Evolutionary conservation across 2,113 vertebrate species (phyloP), one percentile per base, ranked within the genome.

Genomic region (Oreochromis tanganicae): DNA sequence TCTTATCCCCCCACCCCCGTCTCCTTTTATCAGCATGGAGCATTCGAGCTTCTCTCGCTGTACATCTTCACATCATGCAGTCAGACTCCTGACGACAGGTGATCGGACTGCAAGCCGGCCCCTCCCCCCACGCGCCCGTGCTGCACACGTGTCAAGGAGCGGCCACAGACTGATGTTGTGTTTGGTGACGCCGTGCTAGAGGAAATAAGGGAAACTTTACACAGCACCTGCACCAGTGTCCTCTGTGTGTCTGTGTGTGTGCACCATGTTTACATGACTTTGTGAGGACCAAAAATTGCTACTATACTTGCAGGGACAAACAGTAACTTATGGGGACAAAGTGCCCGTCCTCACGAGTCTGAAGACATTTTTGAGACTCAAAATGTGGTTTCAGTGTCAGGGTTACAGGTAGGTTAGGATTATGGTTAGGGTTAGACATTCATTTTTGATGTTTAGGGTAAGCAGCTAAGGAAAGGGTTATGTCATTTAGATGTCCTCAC

Each of bases 1-100:
- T 91, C 94, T 95, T 93, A 95, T 94, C 93, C 78, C 27, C 68
- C 21, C 68, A 27, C 68, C 73, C 89, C 68, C 78, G 27, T 59
- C 57, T 54, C 21, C 24, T 86, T 89, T 90, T 90, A 91, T 92
- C 88, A 85, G 36, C 81, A 73, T 4, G 5, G 32, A 89, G 73
- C 84, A 57, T 83, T 90, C 59, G 4, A 79, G 50, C 6, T 86
- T 52, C 54, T 52, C 27, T 17, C 27, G 59, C 82, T 43, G 52
- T 50, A 71, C 36, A 91, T 68, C 24, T 52, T 89, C 92, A 90
- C 83, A 85, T 92, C 88, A 85, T 8, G 81, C 85, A 46, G 61
- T 54, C 71, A 89, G 84, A 91, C 83, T 81, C 9, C 75, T 50
- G 75, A 5, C 1, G 88, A 91, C 91, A 92, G 91, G 82, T 93